A percentile compares a stretch with the other conserved stretches of the same genome.
Evolutionary conservation across 2,888 invertebrate genomes (phyloP).

Genomic region (Siphonodentalium dalli): DNA sequence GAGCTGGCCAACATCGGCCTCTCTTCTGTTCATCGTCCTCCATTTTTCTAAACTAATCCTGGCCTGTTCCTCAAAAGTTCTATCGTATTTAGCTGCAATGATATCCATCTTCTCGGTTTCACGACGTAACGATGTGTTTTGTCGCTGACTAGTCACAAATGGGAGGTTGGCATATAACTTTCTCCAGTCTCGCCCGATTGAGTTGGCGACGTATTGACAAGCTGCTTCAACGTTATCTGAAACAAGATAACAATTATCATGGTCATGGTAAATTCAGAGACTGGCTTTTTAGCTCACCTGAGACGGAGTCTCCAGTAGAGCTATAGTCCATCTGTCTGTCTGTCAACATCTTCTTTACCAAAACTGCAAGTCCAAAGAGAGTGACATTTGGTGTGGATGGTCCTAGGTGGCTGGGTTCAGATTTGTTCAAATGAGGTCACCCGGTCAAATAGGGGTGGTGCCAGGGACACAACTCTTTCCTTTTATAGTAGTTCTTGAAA

Average conservation of each 20-base stretch:
- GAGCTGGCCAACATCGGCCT: slow-evolving; percentile 42
- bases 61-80: slow-evolving; percentile 44
- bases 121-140: no score
- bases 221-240: slow-evolving; percentile 47
- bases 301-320: no score
- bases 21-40: slow-evolving; percentile 42
- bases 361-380: no score
- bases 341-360: no score
- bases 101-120: slow-evolving; percentile 51
- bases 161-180: slow-evolving; percentile 49
- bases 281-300: no score
- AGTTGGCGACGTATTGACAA: slow-evolving; percentile 43
- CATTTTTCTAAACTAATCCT: slow-evolving; percentile 51
- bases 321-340: no score
- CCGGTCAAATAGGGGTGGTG: no score
- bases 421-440: no score
- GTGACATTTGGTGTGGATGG: no score
- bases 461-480: no score
- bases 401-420: no score
- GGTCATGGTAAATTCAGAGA: not conserved
- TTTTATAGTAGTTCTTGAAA: no score
- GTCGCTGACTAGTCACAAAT: slow-evolving; percentile 37
- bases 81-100: slow-evolving; percentile 40
- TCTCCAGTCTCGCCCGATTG: slow-evolving; percentile 52
- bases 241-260: slow-evolving; percentile 1